phyloP scores from a whole-genome alignment of 2,113 vertebrate species.

The Etheostoma spectabile region DNA sequence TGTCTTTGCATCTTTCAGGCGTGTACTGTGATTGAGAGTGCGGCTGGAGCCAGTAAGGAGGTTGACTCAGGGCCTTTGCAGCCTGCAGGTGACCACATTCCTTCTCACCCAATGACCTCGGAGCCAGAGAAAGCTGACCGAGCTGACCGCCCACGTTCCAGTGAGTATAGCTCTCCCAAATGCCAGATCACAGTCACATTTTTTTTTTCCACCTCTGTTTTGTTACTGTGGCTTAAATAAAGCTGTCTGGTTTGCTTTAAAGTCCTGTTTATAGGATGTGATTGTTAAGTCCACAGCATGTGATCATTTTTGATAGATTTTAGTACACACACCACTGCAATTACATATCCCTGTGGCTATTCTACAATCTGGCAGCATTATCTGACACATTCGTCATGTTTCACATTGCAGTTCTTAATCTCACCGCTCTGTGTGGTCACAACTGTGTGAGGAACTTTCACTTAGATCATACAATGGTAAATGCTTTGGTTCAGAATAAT shows the following conservation, averaged over 20 bases:
- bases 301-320: constrained; percentile 13
- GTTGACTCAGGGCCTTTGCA: constrained; percentile 50
- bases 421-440: not conserved
- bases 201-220: not conserved
- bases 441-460: not conserved
- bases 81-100: constrained; percentile 50
- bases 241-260: not conserved
- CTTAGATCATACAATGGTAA: not conserved
- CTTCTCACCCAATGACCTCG: constrained; percentile 56
- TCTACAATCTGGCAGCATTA: not conserved
- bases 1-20: constrained; percentile 67
- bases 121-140: constrained; percentile 70
- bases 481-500: constrained; percentile 8
- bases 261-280: not conserved
- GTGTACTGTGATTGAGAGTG: constrained; percentile 55
- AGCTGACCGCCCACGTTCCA: constrained; percentile 69
- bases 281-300: not conserved
- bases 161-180: constrained; percentile 74
- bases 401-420: constrained; percentile 19
- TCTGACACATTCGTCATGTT: constrained; percentile 7
- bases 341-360: not conserved
- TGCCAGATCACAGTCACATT: not conserved
- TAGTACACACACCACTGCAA: constrained; percentile 3
- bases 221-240: not conserved
- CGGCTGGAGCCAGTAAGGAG: constrained; percentile 65